These are phyloP conservation scores for Chrysocyon brachyurus DNA, from an alignment of 2,797 vertebrate genomes.

Conservation along the genomic window DNA sequence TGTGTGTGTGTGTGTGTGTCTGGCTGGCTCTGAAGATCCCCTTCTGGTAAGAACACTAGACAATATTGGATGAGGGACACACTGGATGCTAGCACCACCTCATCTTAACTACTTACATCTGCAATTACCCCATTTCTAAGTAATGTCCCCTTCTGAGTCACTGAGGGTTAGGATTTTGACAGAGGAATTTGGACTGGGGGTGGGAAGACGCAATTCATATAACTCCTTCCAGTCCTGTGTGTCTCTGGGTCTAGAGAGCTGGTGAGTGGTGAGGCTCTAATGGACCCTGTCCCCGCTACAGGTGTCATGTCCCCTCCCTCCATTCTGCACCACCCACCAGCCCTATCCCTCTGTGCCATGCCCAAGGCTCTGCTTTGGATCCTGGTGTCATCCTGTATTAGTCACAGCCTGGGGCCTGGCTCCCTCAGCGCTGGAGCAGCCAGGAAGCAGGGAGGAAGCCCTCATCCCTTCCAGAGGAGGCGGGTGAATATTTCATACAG, in stretches of 20 bases:
- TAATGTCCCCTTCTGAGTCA: not conserved
- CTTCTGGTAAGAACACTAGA: not conserved
- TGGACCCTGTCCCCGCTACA: not conserved
- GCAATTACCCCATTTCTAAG: not conserved
- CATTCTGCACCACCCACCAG: not conserved
- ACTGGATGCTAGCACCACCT: not conserved
- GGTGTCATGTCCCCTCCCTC: accelerated
- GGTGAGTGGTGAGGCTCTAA: not conserved
- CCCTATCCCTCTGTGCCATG: not conserved
- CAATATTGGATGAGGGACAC: no score
- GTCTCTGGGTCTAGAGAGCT: not conserved
- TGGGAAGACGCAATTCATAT: not conserved
- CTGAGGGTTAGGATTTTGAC: not conserved
- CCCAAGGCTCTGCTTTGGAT: not conserved
- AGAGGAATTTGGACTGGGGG: not conserved
- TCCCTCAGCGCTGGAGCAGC: not conserved
- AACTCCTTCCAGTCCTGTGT: not conserved
- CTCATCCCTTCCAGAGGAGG: not conserved
- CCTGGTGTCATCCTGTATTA: not conserved
- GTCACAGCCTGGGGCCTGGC: not conserved
- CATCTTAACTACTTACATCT: not conserved
- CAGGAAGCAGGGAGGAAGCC: not conserved
- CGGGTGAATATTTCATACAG: not conserved
- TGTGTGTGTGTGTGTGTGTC: accelerated
- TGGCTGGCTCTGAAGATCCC: not conserved